Evolutionary conservation across 2,797 vertebrate species (phyloP), one percentile per base, ranked within the genome.

Genomic region (Microchirus variegatus): DNA sequence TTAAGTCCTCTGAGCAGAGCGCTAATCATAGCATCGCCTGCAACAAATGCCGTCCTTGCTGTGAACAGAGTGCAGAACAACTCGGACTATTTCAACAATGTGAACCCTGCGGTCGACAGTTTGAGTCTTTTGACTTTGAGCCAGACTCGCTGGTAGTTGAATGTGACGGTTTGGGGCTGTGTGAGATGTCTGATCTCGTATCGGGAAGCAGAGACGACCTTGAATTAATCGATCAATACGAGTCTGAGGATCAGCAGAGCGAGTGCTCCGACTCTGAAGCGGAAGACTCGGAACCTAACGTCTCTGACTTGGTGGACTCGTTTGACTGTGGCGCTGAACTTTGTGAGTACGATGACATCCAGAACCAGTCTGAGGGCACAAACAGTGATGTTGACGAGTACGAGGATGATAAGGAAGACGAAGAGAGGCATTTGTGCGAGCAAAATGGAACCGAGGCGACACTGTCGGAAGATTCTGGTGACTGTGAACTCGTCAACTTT

Each of bases 21-120:
- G 83, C 78, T 90, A 88, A 89, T 90, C 86, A 76, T 76, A 82
- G 81, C 70, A 54, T 83, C 73, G 73, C 75, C 56, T 71, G 67
- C 45, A 36, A 51, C 50, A 53, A 82, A 80, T 83, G 77, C 66
- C 64, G 67, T 60, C 54, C 60, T 67, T 76, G 75, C 76, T 74
- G 77, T 76, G 88, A 87, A 88, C 84, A 86, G 42, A 73, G 76
- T 37, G 47, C 77, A 38, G 73, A 84, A 80, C 76, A 81, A 71
- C 79, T 86, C 67, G 57, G 72, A 36, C 73, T 83, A 87, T 90
- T 82, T 72, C 75, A 83, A 65, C 83, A 80, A 85, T 88, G 87
- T 47, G 40, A 81, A 57, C 58, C 80, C 62, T 53, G 63, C 61
- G 68, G 77, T 85, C 75, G 80, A 49, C 85, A 75, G 62, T 72